Conservation (phyloP, 2,113 vertebrate genomes). For the Siniperca chuatsi region DNA sequence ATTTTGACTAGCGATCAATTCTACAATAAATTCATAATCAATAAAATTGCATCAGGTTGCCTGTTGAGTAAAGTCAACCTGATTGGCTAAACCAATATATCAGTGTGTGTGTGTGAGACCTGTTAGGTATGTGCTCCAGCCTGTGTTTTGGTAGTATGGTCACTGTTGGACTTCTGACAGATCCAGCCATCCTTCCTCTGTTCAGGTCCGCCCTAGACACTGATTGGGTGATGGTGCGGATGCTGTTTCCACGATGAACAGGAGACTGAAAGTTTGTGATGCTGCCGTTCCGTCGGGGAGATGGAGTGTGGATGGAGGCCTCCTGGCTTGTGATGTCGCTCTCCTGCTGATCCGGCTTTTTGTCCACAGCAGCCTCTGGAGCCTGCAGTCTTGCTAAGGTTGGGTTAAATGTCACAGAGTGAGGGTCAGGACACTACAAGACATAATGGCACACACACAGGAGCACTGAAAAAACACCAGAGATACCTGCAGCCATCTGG, state of each 20-base stretch:
- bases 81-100: not conserved
- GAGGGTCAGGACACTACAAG: not conserved
- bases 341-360: constrained; percentile 84
- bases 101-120: constrained; percentile 76
- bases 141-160: constrained; percentile 79
- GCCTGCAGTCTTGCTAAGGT: constrained; percentile 87
- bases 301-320: constrained; percentile 80
- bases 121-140: constrained; percentile 78
- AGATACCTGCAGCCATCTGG: constrained; percentile 91
- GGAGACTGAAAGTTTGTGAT: constrained; percentile 86
- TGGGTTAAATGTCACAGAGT: constrained; percentile 3
- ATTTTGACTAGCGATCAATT: not conserved
- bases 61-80: not conserved
- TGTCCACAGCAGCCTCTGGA: constrained; percentile 83
- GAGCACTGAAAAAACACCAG: not conserved
- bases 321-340: constrained; percentile 85
- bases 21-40: not conserved
- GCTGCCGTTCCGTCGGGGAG: constrained; percentile 85
- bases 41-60: not conserved
- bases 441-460: not conserved
- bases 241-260: constrained; percentile 78
- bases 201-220: constrained; percentile 78
- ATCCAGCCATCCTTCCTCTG: constrained; percentile 52
- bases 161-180: constrained; percentile 73
- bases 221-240: constrained; percentile 87